Conservation (phyloP, 2,113 vertebrate species). For the Genyomyrus donnyi region DNA sequence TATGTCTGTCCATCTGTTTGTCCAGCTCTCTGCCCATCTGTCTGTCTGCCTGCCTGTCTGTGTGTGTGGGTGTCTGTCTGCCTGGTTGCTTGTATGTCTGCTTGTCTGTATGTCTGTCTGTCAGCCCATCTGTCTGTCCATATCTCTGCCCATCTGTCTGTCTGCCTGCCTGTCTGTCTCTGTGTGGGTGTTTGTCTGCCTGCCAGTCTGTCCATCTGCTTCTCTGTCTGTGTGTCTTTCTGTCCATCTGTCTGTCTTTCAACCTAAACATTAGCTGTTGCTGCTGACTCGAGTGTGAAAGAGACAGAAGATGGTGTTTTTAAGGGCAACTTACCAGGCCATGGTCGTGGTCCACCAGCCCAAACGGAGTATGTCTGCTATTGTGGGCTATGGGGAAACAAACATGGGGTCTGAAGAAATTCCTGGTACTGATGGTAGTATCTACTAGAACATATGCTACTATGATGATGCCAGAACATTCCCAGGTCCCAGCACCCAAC, state of each 20-base stretch:
- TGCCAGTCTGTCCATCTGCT: no score
- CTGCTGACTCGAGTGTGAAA: not conserved
- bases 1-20: no score
- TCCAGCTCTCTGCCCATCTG: no score
- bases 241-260: not conserved
- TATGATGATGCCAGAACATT: not conserved
- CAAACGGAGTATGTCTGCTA: slow-evolving; percentile 83
- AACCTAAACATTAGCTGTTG: not conserved
- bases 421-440: not conserved
- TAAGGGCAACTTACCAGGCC: slow-evolving; percentile 74
- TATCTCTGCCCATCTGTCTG: not conserved
- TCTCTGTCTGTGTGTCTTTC: not conserved
- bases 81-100: no score
- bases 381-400: slow-evolving; percentile 68
- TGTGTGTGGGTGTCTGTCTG: no score
- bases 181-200: not conserved
- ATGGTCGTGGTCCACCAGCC: slow-evolving; percentile 95
- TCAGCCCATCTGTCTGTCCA: no score
- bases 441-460: not conserved
- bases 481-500: not conserved
- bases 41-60: no score
- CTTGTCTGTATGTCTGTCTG: not conserved
- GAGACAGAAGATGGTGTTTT: not conserved
- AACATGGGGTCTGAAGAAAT: not conserved
- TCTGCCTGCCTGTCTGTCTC: not conserved